phyloP scores from a whole-genome alignment of 2,888 invertebrate species.

The Ectropis crepuscularia region DNA sequence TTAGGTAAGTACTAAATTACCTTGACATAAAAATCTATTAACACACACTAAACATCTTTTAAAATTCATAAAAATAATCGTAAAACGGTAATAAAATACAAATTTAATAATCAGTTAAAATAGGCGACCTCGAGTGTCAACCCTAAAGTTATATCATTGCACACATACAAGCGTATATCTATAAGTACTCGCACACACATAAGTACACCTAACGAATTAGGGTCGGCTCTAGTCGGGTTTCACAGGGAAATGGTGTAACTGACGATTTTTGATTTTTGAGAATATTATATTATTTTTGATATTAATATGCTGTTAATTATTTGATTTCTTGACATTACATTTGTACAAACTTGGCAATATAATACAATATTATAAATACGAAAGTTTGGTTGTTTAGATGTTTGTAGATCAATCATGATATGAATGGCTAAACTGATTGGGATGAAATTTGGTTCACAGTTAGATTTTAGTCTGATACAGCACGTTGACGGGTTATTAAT shows the following conservation, averaged over 20 bases:
- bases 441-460: too few species aligned
- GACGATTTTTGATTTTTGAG: conserved; percentile 27
- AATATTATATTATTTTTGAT: background rate
- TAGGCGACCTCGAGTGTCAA: conserved; percentile 41
- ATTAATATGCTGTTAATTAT: background rate
- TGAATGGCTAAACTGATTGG: too few species aligned
- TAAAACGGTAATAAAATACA: conserved; percentile 1
- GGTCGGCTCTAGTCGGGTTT: conserved; percentile 67
- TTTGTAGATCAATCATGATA: too few species aligned
- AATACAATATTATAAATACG: too few species aligned
- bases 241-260: conserved; percentile 47
- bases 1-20: too few species aligned
- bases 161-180: conserved; percentile 48
- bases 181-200: conserved; percentile 50
- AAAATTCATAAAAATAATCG: conserved; percentile 8
- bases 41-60: conserved; percentile 4
- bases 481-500: too few species aligned
- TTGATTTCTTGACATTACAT: background rate
- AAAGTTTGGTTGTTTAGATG: too few species aligned
- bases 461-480: too few species aligned
- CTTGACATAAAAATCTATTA: conserved; percentile 8
- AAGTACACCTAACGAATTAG: conserved; percentile 72
- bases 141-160: conserved; percentile 66
- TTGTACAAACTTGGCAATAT: too few species aligned
- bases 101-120: conserved; percentile 8